Evolutionary conservation across 2,797 vertebrate genomes (phyloP).

Genomic region (Schizopygopsis pylzovi): DNA sequence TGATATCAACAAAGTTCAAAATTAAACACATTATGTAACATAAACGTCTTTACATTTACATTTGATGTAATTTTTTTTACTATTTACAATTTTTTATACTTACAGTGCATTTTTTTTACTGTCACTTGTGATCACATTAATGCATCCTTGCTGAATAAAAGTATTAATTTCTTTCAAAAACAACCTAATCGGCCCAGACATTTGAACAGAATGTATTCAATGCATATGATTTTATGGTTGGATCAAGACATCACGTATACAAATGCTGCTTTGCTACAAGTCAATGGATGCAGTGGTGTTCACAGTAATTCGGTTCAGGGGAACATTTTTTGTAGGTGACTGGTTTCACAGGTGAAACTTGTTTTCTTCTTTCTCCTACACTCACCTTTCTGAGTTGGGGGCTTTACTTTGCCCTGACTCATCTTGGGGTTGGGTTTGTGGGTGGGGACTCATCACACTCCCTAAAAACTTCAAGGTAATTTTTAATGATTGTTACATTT

Average conservation of each 20-base stretch:
- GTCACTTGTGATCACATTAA: background rate
- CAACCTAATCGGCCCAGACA: background rate
- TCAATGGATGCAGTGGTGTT: background rate
- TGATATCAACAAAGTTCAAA: background rate
- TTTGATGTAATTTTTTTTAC: too few species aligned
- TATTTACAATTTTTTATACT: too few species aligned
- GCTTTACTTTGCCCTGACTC: slow-evolving; percentile 6
- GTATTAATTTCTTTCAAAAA: background rate
- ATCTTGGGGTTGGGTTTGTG: background rate
- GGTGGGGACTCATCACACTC: slow-evolving; percentile 14
- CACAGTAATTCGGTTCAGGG: background rate
- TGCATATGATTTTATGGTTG: background rate
- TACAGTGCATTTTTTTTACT: background rate
- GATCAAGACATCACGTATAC: background rate
- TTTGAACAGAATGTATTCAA: background rate
- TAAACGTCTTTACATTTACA: background rate
- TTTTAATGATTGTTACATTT: slow-evolving; percentile 4
- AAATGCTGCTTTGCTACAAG: background rate
- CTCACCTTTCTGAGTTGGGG: background rate
- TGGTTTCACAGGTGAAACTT: background rate
- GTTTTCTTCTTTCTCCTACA: background rate
- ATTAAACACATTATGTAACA: background rate
- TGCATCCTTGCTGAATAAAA: background rate
- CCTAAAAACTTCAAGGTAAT: background rate
- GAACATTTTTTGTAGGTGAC: background rate